Conservation (phyloP, 2,888 invertebrate genomes). For the Cataglyphis cursor region DNA sequence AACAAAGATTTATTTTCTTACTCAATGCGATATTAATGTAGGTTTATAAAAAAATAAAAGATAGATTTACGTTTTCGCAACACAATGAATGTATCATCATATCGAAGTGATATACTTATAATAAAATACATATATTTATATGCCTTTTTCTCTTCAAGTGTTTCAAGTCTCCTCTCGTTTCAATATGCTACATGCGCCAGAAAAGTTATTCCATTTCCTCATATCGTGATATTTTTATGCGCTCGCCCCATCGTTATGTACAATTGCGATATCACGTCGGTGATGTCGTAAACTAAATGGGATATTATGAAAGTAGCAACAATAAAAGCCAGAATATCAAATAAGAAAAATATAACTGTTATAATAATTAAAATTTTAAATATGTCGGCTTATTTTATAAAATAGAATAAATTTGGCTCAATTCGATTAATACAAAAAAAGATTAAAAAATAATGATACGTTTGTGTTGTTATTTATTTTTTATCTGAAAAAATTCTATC, state of each 20-base stretch:
- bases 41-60: not conserved
- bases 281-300: constrained; percentile 56
- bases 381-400: not conserved
- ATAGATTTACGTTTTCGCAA: constrained; percentile 21
- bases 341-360: constrained; percentile 17
- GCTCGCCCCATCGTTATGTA: constrained; percentile 17
- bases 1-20: constrained; percentile 9
- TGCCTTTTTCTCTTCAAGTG: constrained; percentile 3
- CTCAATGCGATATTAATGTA: not conserved
- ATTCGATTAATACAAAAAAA: not conserved
- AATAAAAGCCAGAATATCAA: constrained; percentile 29
- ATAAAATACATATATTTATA: constrained; percentile 20
- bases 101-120: not conserved
- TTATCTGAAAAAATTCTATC: not conserved
- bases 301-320: constrained; percentile 33
- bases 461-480: not conserved
- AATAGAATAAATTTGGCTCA: not conserved
- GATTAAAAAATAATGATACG: constrained; percentile 15
- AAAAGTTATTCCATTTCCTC: constrained; percentile 63
- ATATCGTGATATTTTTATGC: constrained; percentile 46
- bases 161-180: constrained; percentile 63
- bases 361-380: not conserved
- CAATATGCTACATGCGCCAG: constrained; percentile 58
- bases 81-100: not conserved
- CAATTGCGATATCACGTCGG: constrained; percentile 54